Base-by-base conservation (phyloP, 2,113 vertebrate species). In the Etheostoma cragini region DNA sequence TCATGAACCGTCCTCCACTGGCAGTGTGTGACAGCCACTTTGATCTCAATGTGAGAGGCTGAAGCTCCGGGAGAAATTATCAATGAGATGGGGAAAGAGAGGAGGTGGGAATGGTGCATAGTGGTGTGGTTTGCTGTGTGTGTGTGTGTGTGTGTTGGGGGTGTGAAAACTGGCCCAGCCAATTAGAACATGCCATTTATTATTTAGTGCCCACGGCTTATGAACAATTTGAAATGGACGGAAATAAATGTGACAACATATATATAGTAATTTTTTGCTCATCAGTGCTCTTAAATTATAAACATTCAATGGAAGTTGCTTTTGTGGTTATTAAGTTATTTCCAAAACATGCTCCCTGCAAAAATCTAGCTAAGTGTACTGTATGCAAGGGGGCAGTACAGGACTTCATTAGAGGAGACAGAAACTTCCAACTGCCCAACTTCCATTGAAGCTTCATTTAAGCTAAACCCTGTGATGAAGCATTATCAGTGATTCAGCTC, bases 61-160 rank as follows among this genome's bases (percentile, higher is more conserved):
- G 91, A 89, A 87, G 89, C 92, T 94, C 84, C 86, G 76, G 87
- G 90, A 94, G 87, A 94, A 95, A 94, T 94, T 94, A 94, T 95
- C 95, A 95, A 93, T 93, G 91, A 93, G 93, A 89, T 81, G 84
- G 61, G 84, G 80, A 75, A 71, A 74, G 77, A 81, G 74, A 73
- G 19, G 26, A 67, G 46, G 21, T 52, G 69, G 26, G 30, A 45
- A 49, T 8, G 14, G 16, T 68, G 60, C 24, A 57, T 45, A 42
- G 16, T 14, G 35, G 24, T 33, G 16, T 30, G 14, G 6, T 30
- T 19, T 21, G 26, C 10, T 47, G 33, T 62, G 33, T 56, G 82
- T 35, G 13, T 50, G 38, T 63, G 24, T 61, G 77, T 56, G 57
- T 54, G 47, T 69, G 58, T 61, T 66, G 54, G 38, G 42, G n/a